These are phyloP conservation scores for Drosophila sulfurigaster DNA, from an alignment of 1,140 invertebrate genomes.

Conservation along the genomic window DNA sequence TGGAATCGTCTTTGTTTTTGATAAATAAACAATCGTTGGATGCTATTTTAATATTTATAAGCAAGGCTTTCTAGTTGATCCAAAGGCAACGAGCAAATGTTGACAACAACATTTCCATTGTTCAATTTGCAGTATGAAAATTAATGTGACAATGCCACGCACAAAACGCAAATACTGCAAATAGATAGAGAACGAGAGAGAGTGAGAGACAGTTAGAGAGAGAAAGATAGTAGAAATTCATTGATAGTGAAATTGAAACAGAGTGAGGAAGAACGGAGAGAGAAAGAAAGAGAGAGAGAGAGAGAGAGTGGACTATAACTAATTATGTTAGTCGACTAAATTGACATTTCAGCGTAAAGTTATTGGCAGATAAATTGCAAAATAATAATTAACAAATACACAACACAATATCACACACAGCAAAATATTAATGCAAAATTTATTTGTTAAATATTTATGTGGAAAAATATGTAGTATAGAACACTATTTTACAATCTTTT, in stretches of 20 bases:
- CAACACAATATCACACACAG: too few species aligned
- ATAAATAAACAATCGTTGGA: not conserved
- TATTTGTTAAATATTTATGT: too few species aligned
- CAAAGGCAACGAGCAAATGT: not conserved
- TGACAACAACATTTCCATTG: slow-evolving; percentile 8
- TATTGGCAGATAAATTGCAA: slow-evolving; percentile 2
- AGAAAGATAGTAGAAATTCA: too few species aligned
- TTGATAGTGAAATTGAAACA: too few species aligned
- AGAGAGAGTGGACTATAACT: slow-evolving; percentile 11
- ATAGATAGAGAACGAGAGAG: not conserved
- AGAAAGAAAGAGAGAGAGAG: too few species aligned
- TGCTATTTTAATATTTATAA: slow-evolving; percentile 14
- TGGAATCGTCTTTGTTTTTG: not conserved
- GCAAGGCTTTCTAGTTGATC: slow-evolving; percentile 6
- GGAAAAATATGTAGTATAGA: too few species aligned
- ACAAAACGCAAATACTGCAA: not conserved
- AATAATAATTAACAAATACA: slow-evolving; percentile 6
- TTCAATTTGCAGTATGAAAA: slow-evolving; percentile 11
- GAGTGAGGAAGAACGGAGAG: not conserved
- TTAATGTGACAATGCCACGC: slow-evolving; percentile 5
- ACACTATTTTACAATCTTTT: too few species aligned
- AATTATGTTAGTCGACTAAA: slow-evolving; percentile 35
- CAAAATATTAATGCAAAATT: too few species aligned
- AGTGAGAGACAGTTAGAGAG: too few species aligned
- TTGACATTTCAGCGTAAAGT: slow-evolving; percentile 28